Conservation (phyloP, 2,113 vertebrate genomes). For the Brevimyrus niger region DNA sequence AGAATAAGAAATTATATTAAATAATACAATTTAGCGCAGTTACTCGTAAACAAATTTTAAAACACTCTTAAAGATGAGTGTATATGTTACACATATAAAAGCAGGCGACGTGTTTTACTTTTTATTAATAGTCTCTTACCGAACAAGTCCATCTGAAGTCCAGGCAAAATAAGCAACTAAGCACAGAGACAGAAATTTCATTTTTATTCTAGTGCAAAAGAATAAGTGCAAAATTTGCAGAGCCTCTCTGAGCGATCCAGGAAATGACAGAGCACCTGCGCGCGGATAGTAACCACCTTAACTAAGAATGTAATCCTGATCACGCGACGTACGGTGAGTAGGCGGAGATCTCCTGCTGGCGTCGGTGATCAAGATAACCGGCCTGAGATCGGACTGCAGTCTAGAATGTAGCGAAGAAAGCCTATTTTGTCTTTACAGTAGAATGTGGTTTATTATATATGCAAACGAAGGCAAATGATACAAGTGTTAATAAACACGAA, state of each 20-base stretch:
- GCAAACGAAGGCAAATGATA: not conserved
- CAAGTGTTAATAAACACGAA: not conserved
- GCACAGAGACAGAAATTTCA: slow-evolving; percentile 41
- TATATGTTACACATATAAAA: not conserved
- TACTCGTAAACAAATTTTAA: not conserved
- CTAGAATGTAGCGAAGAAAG: not conserved
- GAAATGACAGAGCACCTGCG: not conserved
- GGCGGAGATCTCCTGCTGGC: not conserved
- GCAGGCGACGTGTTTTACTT: not conserved
- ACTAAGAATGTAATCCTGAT: not conserved
- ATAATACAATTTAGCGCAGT: not conserved
- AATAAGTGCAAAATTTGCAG: not conserved
- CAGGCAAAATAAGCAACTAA: slow-evolving; percentile 39
- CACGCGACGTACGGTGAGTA: not conserved
- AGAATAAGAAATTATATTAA: not conserved
- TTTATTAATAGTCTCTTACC: slow-evolving; percentile 42
- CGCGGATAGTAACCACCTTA: not conserved
- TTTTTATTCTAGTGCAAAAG: slow-evolving; percentile 27
- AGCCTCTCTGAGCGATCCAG: not conserved
- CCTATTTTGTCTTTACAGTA: not conserved
- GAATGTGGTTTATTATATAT: not conserved
- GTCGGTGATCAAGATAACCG: not conserved
- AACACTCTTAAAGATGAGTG: not conserved
- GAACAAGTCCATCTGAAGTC: slow-evolving; percentile 43
- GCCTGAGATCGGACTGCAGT: not conserved